phyloP scores from a whole-genome alignment of 2,113 vertebrate species.

The Thinocorus orbignyianus region DNA sequence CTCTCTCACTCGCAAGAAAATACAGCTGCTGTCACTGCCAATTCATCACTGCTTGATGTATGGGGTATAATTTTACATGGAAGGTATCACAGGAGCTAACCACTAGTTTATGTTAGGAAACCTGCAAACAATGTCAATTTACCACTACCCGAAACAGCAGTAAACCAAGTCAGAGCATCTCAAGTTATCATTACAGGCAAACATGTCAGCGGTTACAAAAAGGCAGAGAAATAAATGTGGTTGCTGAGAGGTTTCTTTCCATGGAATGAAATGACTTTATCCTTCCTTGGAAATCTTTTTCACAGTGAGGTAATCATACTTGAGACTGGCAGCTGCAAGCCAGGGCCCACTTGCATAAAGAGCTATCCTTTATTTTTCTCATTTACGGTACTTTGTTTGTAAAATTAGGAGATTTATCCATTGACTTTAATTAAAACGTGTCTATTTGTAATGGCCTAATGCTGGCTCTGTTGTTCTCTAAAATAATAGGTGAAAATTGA shows the following conservation, averaged over 20 bases:
- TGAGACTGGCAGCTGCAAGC: neutral
- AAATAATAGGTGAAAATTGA: neutral
- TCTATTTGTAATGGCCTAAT: neutral
- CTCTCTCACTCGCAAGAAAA: neutral
- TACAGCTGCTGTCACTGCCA: neutral
- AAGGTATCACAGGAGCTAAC: neutral
- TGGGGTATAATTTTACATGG: neutral
- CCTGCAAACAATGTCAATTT: neutral
- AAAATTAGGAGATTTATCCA: neutral
- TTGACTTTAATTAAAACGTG: neutral
- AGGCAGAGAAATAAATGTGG: neutral
- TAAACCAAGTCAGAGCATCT: neutral
- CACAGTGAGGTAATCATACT: neutral
- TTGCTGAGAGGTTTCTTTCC: neutral
- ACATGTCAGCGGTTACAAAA: neutral
- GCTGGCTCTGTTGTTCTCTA: neutral
- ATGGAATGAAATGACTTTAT: neutral
- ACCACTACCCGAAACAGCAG: neutral
- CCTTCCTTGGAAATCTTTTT: neutral
- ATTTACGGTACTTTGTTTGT: neutral
- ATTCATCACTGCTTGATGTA: neutral
- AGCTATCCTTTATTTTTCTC: neutral
- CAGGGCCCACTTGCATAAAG: neutral
- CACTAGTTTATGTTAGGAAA: neutral
- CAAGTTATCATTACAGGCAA: conserved; percentile 15